A percentile compares a stretch with the other conserved stretches of the same genome.
Conservation (phyloP, 2,888 invertebrate genomes). For the Idaea straminata region DNA sequence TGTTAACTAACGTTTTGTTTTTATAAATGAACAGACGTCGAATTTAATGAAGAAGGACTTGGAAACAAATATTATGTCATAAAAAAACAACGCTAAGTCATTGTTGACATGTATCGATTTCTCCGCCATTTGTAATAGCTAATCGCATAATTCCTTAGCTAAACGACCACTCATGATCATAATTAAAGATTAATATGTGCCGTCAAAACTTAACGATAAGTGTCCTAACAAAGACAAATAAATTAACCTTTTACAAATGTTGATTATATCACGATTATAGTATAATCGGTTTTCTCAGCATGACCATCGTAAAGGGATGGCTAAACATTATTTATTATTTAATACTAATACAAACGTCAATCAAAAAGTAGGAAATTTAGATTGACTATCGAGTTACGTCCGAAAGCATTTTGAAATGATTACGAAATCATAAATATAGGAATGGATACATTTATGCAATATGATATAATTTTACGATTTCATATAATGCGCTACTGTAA, state of each 20-base stretch:
- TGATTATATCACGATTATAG: constrained; percentile 43
- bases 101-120: not conserved
- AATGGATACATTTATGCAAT: constrained; percentile 33
- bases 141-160: not conserved
- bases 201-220: not conserved
- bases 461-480: constrained; percentile 32
- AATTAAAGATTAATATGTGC: not conserved
- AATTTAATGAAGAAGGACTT: not conserved
- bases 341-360: constrained; percentile 51
- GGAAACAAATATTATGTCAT: not conserved
- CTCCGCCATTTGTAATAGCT: not conserved
- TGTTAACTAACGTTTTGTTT: constrained; percentile 15
- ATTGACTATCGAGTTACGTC: constrained; percentile 41
- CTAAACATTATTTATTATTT: constrained; percentile 46
- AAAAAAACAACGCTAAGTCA: not conserved
- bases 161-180: not conserved
- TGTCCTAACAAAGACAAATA: not conserved
- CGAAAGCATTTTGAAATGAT: constrained; percentile 44
- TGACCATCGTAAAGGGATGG: constrained; percentile 48
- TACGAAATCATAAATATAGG: constrained; percentile 27
- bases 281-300: constrained; percentile 57
- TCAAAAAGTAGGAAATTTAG: constrained; percentile 39
- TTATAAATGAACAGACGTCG: not conserved
- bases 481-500: constrained; percentile 16
- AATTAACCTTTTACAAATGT: constrained; percentile 21